Evolutionary conservation across 2,888 invertebrate species (phyloP), one percentile per base, ranked within the genome.

Genomic region (Drosophila putrida): DNA sequence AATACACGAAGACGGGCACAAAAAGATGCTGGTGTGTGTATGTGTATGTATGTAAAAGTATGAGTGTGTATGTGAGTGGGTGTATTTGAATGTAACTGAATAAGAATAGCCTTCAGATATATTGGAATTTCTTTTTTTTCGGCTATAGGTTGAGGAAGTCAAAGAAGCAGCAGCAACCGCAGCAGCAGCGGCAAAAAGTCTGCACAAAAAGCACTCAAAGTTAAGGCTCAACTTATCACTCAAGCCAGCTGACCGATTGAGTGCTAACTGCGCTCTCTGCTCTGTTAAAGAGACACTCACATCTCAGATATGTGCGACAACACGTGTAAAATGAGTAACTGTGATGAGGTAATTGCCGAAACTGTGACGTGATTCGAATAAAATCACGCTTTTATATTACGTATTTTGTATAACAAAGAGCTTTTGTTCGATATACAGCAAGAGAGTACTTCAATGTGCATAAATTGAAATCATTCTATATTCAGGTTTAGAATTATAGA

Each of bases 191-290:
- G 8, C 15, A 20, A 72, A 82, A 75, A 65, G 79, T 88, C 82
- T 82, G 88, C 86, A 85, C 88, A 71, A 88, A 79, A 76, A 10
- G 11, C 25, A 35, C 65, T 53, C 65, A 54, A 57, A 10, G 6
- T 11, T 10, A 31, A 6, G 11, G 3, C 27, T 20, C 8, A 13
- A 13, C 57, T 46, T 47, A 31, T 9, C 10, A 53, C 54, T 61
- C 61, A 54, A 38, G 15, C 6, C 1, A 46, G 36, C 47, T 47
- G 57, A 36, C 13, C 46, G 11, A 41, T 13, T 47, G 57, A 57
- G 57, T 46, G 25, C 4, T 6, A 28, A 36, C 20, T 35, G 1
- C 6, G 39, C 60, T 28, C 51, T 13, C 38, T 41, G 10, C 27
- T 47, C n/a, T 6, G 31, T 9, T 31, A 6, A 38, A 15, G 28